Percentiles rank a stretch among this genome's conserved stretches.
These are phyloP conservation scores for Pteruthius melanotis DNA, from an alignment of 2,113 vertebrate genomes.

Conservation along the genomic window DNA sequence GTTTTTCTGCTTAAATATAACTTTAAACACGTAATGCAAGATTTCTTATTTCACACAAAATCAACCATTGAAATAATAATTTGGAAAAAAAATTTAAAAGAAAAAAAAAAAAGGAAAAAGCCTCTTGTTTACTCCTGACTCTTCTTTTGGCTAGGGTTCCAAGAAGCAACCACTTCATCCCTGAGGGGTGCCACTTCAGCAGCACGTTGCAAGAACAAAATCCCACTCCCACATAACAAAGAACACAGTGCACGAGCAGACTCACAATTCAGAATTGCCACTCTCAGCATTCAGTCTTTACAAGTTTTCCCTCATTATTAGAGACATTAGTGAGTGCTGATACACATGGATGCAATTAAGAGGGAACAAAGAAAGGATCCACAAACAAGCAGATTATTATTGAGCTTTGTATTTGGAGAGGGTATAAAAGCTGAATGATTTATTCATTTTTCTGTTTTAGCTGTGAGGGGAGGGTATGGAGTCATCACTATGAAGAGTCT, in stretches of 20 bases:
- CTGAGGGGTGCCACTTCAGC: not conserved
- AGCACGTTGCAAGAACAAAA: not conserved
- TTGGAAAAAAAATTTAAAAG: too few species aligned
- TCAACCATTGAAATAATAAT: not conserved
- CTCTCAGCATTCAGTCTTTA: not conserved
- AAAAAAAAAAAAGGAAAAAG: not conserved
- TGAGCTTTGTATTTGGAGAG: not conserved
- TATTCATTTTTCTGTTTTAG: not conserved
- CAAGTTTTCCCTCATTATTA: not conserved
- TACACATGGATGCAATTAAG: not conserved
- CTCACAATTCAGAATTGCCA: not conserved
- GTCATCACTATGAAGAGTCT: not conserved
- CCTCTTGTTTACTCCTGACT: not conserved
- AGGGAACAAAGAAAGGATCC: not conserved
- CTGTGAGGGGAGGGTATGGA: not conserved
- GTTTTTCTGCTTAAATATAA: not conserved
- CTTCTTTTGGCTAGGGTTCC: not conserved
- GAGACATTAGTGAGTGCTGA: not conserved
- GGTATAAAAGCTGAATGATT: not conserved
- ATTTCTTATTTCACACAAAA: not conserved
- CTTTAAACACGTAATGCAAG: not conserved
- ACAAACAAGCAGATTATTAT: not conserved
- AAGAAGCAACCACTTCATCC: not conserved
- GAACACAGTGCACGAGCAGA: not conserved
- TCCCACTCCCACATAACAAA: not conserved